phyloP scores from a whole-genome alignment of 1,140 invertebrate genomes.

The Megalopta genalis region DNA sequence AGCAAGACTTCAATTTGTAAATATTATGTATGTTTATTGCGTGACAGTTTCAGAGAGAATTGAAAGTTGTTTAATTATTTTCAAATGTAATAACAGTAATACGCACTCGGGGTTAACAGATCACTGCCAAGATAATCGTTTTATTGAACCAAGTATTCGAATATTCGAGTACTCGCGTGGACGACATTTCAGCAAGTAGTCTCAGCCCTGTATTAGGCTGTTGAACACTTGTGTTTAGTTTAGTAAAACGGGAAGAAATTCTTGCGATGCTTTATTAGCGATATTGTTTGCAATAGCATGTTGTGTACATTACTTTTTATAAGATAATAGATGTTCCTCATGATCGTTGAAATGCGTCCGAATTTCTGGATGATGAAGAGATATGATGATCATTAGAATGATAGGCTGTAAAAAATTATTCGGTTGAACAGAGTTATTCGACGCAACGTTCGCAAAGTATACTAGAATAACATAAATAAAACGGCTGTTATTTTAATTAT shows the following conservation, averaged over 20 bases:
- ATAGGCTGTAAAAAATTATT: neutral
- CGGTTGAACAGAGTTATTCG: neutral
- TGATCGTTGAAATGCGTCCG: neutral
- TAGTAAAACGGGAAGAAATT: neutral
- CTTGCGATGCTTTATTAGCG: neutral
- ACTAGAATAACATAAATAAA: neutral
- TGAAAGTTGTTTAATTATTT: no score
- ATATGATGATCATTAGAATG: neutral
- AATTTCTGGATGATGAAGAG: neutral
- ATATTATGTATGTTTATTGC: no score
- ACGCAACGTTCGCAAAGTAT: neutral
- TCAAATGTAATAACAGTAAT: neutral
- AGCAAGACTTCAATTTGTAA: no score
- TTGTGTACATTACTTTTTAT: constrained; percentile 7
- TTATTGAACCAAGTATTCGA: neutral
- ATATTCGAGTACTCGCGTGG: neutral
- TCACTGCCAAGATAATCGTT: neutral
- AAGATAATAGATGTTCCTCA: neutral
- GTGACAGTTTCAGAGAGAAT: no score
- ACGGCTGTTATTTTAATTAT: neutral
- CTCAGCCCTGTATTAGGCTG: neutral
- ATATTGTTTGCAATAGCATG: neutral
- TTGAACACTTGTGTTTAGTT: neutral
- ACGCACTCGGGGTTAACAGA: no score
- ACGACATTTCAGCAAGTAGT: neutral